Evolutionary conservation across 2,888 invertebrate genomes (phyloP), one percentile per base, ranked within the genome.

Genomic region (Scaptomyza flava): DNA sequence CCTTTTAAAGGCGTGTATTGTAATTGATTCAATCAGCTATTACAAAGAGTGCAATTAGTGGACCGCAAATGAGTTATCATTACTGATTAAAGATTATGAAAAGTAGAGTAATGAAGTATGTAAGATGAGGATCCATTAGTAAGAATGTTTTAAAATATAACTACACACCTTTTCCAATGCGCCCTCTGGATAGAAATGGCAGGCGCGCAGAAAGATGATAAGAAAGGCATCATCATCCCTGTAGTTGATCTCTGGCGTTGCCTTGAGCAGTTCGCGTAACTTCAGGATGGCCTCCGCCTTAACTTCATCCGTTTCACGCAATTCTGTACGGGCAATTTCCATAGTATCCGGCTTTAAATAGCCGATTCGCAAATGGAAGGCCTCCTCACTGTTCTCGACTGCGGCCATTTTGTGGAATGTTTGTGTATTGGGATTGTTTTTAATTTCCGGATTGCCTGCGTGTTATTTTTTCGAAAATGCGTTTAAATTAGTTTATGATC

Each of bases 151-250:
- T 12, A 34, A 5, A 5, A n/a, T 6, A 27, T 14, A 12, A 2
- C 11, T 14, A 74, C 74, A n/a, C 4, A 96, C 96, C 93, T 97
- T 92, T 87, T 95, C 95, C 61, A 95, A 92, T 0, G 97, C 97
- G 91, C 96, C 96, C 82, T 96, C 93, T 0, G 96, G 95, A 81
- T 97, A 96, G 93, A 94, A 97, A 91, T 97, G 97, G 92, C 96
- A 95, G 30, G 96, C 96, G 64, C 97, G 94, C 62, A 97, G 92
- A 89, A 96, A 96, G 70, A 96, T 95, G n/a, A 94, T 93, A 9
- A 97, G 93, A 45, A 96, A 94, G 34, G 96, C 96, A 78, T 97
- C 96, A 77, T 96, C 96, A 43, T 96, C 96, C 64, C 93, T 94
- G 86, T 92, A 96, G 88, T 94, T 93, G 58, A 96, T 89, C 68